Evolutionary conservation across 2,797 vertebrate species (phyloP), one percentile per base, ranked within the genome.

Genomic region (Bucorvus abyssinicus): DNA sequence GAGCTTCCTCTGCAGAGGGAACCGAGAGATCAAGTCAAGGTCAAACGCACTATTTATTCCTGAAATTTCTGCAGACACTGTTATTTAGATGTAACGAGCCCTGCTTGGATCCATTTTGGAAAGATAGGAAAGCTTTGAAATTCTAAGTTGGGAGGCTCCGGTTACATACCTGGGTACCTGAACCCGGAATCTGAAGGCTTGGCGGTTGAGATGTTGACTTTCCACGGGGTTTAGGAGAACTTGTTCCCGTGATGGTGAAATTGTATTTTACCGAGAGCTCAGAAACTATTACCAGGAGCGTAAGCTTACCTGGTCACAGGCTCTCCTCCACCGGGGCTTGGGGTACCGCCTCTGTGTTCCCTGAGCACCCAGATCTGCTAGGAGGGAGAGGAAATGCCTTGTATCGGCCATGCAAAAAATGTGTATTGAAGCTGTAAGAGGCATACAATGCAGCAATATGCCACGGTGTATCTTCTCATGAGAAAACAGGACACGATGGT

Each of bases 51-150:
- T 94, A 87, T 96, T 95, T 95, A 89, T 96, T 96, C 89, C 94
- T 96, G 89, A 91, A 91, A 90, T 95, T 96, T 96, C 93, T 96
- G 95, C 95, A 96, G 95, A 95, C 95, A 40, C 87, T 81, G 87
- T 94, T 96, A 89, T 94, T 94, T 93, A 90, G 93, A 87, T 94
- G 95, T 96, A 96, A 94, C 87, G 94, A 95, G 91, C 91, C 90
- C 93, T 89, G 87, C 94, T 93, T 84, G 91, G 93, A 95, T 95
- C 93, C 64, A 40, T 74, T 82, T 91, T 86, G 89, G 63, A 82
- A 94, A 94, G 91, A 93, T 80, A 92, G 7, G 23, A 84, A 90
- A 94, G 92, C 94, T 96, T 94, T 93, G 91, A 95, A 95, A 91
- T 93, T 84, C 29, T 4, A 18, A 67, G 52, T 94, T 94, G 2